Evolutionary conservation across 2,888 invertebrate species (phyloP).

Genomic region (Punctoribates punctum): DNA sequence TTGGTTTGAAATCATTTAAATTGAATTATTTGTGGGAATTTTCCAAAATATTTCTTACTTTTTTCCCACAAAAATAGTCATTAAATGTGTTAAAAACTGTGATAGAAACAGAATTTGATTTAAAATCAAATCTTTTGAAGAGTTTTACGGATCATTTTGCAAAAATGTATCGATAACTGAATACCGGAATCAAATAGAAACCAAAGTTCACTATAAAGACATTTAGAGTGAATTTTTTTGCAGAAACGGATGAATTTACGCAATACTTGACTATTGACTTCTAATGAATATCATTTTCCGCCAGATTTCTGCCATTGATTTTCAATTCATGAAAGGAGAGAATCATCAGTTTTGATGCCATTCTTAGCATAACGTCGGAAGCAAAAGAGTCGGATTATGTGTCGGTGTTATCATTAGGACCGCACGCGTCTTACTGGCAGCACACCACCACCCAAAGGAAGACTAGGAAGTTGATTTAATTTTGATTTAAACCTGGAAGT

Average conservation of each 20-base stretch:
- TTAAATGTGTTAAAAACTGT: too few relatives aligned
- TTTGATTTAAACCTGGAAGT: too few relatives aligned
- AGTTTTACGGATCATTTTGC: too few relatives aligned
- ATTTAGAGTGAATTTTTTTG: background rate
- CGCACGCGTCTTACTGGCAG: conserved; percentile 12
- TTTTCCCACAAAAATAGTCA: too few relatives aligned
- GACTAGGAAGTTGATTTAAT: too few relatives aligned
- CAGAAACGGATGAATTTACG: conserved; percentile 17
- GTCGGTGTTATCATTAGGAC: background rate
- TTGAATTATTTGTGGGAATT: too few relatives aligned
- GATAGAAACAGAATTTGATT: too few relatives aligned
- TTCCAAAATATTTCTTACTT: too few relatives aligned
- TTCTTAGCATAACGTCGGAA: conserved; percentile 1
- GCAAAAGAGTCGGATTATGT: background rate
- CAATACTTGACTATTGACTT: background rate
- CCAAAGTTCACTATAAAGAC: background rate
- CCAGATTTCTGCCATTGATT: conserved; percentile 14
- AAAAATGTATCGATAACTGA: background rate
- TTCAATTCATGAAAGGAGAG: background rate
- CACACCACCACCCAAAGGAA: background rate
- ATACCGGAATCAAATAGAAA: background rate
- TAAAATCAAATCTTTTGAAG: too few relatives aligned
- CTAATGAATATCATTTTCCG: conserved; percentile 4
- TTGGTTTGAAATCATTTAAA: too few relatives aligned
- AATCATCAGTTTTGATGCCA: conserved; percentile 6